phyloP scores from a whole-genome alignment of 2,888 invertebrate genomes.

The Scaeva pyrastri region DNA sequence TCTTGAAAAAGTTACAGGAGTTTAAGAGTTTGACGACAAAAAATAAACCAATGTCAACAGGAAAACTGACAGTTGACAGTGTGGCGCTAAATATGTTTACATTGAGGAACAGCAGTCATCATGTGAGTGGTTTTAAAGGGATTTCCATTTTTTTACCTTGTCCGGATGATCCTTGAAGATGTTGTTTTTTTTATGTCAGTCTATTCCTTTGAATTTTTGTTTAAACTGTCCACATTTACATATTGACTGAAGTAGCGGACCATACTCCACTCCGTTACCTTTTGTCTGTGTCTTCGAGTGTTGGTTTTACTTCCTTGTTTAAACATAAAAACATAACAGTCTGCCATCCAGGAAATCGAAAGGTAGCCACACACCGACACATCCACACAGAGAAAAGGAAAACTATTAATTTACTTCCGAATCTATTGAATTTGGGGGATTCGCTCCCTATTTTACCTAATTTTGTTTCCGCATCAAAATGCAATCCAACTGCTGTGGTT shows the following conservation, averaged over 20 bases:
- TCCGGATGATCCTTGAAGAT: slow-evolving; percentile 46
- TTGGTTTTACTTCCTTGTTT: slow-evolving; percentile 2
- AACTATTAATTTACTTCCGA: slow-evolving; percentile 38
- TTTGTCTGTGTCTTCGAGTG: slow-evolving; percentile 3
- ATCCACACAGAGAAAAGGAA: not conserved
- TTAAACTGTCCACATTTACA: slow-evolving; percentile 31
- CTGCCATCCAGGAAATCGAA: slow-evolving; percentile 56
- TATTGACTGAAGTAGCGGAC: slow-evolving; percentile 57
- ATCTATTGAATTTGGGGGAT: slow-evolving; percentile 34
- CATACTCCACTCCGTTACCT: slow-evolving; percentile 63
- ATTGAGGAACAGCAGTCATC: slow-evolving; percentile 45
- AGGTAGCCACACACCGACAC: slow-evolving; percentile 31
- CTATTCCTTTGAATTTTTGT: slow-evolving; percentile 16
- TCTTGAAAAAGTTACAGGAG: not conserved
- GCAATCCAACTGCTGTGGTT: slow-evolving; percentile 60
- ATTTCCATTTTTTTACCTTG: slow-evolving; percentile 52
- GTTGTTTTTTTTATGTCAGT: not conserved
- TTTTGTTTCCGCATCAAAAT: slow-evolving; percentile 32
- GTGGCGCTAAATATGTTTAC: slow-evolving; percentile 57
- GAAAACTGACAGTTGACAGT: slow-evolving; percentile 14
- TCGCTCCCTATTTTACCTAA: slow-evolving; percentile 9
- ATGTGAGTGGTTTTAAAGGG: not conserved
- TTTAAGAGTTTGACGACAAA: not conserved
- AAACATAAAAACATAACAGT: slow-evolving; percentile 2
- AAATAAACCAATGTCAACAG: slow-evolving; percentile 19